Conservation (phyloP, 2,113 vertebrate genomes). For the Tachuris rubrigastra region DNA sequence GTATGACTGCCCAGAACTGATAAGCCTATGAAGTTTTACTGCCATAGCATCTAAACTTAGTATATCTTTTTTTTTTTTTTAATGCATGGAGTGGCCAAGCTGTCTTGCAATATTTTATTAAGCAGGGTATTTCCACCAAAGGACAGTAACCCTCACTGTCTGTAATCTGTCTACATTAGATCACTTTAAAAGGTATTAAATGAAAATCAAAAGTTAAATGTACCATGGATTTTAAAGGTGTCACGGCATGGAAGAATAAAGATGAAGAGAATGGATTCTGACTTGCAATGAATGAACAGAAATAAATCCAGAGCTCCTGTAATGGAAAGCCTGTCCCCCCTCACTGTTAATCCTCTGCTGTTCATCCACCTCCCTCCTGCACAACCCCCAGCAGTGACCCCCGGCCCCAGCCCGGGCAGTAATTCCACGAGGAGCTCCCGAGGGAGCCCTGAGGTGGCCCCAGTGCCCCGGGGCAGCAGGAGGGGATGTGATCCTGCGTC, state of each 20-base stretch:
- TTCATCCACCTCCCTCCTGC: not conserved
- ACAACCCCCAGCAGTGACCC: not conserved
- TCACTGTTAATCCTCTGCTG: not conserved
- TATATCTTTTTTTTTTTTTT: not conserved
- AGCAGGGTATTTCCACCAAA: not conserved
- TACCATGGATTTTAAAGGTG: slow-evolving; percentile 51
- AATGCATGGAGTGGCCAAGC: not conserved
- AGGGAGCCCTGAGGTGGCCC: not conserved
- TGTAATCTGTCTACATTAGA: slow-evolving; percentile 55
- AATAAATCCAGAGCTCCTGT: slow-evolving; percentile 26
- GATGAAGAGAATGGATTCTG: slow-evolving; percentile 46
- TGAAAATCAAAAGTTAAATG: slow-evolving; percentile 53
- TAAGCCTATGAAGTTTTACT: slow-evolving; percentile 5
- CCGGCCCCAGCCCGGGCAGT: not conserved
- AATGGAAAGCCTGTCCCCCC: not conserved
- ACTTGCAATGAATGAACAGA: not conserved
- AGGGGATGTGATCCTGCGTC: not conserved
- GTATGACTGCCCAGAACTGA: not conserved
- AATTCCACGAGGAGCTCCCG: not conserved
- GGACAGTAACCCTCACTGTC: slow-evolving; percentile 5
- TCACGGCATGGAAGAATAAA: slow-evolving; percentile 26
- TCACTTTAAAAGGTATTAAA: slow-evolving; percentile 49
- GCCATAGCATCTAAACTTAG: not conserved
- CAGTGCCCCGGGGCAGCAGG: not conserved
- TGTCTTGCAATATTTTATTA: not conserved